phyloP scores from a whole-genome alignment of 2,888 invertebrate genomes.

The Coenonympha arcania region DNA sequence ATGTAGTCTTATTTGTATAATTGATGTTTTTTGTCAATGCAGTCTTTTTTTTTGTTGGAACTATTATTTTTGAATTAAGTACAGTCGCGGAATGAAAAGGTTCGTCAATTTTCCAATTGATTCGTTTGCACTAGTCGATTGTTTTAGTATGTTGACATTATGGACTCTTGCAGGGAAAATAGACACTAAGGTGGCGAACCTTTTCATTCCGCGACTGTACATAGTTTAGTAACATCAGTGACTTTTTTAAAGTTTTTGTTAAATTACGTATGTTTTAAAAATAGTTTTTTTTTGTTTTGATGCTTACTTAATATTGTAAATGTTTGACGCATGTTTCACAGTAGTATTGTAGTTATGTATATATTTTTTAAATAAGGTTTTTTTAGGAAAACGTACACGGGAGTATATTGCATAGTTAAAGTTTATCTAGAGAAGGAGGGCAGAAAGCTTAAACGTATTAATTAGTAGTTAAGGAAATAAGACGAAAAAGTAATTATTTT shows the following conservation, averaged over 20 bases:
- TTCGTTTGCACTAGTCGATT: too few species aligned
- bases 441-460: too few species aligned
- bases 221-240: too few species aligned
- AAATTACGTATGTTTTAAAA: neutral
- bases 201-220: too few species aligned
- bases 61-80: neutral
- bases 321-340: constrained; percentile 28
- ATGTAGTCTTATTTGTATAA: neutral
- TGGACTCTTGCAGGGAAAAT: too few species aligned
- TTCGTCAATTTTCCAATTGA: neutral
- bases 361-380: too few species aligned
- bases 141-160: neutral
- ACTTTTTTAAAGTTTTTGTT: too few species aligned
- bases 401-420: neutral
- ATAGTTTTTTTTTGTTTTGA: constrained; percentile 25
- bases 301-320: constrained; percentile 23
- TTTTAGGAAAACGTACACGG: too few species aligned
- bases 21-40: neutral
- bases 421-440: neutral
- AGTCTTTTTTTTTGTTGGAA: neutral
- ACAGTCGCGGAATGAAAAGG: too few species aligned
- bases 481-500: too few species aligned
- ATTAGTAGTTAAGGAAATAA: too few species aligned
- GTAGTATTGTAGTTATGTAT: constrained; percentile 19
- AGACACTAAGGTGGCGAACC: too few species aligned